phyloP scores from a whole-genome alignment of 2,888 invertebrate genomes.

The Plebejus anna region DNA sequence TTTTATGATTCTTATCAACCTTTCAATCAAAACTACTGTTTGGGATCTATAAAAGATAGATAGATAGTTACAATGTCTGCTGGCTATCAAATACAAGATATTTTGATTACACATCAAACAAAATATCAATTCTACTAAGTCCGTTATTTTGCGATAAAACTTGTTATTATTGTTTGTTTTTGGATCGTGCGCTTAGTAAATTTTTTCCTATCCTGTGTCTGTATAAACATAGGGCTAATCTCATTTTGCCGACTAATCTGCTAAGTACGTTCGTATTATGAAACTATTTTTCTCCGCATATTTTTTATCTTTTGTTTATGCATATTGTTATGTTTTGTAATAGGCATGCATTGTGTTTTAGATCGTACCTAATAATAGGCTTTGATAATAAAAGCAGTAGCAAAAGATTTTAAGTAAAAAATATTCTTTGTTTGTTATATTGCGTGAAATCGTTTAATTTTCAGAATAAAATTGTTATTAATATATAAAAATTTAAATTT shows the following conservation, averaged over 20 bases:
- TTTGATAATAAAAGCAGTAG: not conserved
- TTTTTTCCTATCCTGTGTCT: conserved; percentile 61
- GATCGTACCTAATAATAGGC: not conserved
- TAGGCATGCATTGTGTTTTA: not conserved
- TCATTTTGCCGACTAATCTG: conserved; percentile 58
- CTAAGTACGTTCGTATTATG: conserved; percentile 35
- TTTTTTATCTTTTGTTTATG: conserved; percentile 6
- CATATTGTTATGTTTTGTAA: not conserved
- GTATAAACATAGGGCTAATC: conserved; percentile 68
- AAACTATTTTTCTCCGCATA: not conserved
- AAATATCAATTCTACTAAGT: not conserved
- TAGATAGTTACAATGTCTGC: not conserved
- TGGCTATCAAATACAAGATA: not conserved
- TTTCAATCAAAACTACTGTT: too few relatives aligned
- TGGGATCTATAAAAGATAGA: too few relatives aligned
- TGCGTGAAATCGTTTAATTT: too few relatives aligned
- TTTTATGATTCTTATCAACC: too few relatives aligned
- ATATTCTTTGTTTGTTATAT: not conserved
- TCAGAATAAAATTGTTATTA: too few relatives aligned
- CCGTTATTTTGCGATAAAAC: conserved; percentile 17
- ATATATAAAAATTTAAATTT: too few relatives aligned
- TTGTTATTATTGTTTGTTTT: conserved; percentile 14
- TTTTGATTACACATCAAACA: not conserved
- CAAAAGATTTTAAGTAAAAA: not conserved
- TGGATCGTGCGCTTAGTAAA: conserved; percentile 47